These are phyloP conservation scores for Zonitis immaculata DNA, from an alignment of 2,888 invertebrate species.

Conservation along the genomic window DNA sequence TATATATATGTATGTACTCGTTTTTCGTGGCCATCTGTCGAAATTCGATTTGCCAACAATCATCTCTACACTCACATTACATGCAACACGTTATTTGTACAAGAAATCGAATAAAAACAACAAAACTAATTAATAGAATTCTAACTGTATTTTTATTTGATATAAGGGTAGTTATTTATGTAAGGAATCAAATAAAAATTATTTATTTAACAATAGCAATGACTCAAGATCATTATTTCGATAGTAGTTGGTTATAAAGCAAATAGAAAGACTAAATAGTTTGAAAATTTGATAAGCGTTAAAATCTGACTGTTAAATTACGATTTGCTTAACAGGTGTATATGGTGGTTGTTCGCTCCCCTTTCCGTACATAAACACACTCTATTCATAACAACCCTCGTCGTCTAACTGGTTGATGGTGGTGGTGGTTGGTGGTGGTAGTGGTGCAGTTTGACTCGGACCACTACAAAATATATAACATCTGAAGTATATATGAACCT, in stretches of 20 bases:
- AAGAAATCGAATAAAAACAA: background rate
- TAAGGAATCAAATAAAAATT: background rate
- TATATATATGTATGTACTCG: conserved; percentile 41
- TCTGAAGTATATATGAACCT: conserved; percentile 36
- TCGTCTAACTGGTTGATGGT: conserved; percentile 12
- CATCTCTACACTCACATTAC: background rate
- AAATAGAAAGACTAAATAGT: conserved; percentile 28
- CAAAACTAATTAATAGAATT: background rate
- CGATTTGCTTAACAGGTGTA: conserved; percentile 42
- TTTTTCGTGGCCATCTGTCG: conserved; percentile 50
- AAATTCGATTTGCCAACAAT: conserved; percentile 20
- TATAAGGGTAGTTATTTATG: too few relatives aligned
- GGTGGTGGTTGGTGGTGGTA: conserved; percentile 20
- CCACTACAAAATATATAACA: conserved; percentile 42
- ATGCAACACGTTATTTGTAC: background rate
- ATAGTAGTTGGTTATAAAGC: conserved; percentile 14
- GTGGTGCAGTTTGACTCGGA: conserved; percentile 38
- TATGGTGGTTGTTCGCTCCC: conserved; percentile 35
- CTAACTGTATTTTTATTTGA: too few relatives aligned
- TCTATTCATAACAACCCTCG: conserved; percentile 32
- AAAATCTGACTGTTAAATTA: conserved; percentile 41
- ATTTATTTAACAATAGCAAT: too few relatives aligned
- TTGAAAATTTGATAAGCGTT: conserved; percentile 36
- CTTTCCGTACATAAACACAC: conserved; percentile 34
- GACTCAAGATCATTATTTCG: background rate